A percentile compares a stretch with the other conserved stretches of the same genome.
Conservation (phyloP, 2,888 invertebrate species). For the Deilephila porcellus region DNA sequence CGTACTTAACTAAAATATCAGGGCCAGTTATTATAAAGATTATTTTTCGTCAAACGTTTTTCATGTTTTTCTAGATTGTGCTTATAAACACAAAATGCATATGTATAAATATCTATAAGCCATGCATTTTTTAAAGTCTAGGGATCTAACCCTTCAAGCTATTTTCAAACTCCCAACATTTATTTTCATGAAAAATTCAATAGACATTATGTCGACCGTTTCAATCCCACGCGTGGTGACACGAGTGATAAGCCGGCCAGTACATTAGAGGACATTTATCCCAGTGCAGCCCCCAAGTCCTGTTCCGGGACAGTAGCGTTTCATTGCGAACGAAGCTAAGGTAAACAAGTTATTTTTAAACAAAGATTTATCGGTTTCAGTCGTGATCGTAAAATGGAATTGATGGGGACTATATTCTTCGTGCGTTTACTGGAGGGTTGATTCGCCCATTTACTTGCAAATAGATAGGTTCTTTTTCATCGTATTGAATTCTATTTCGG, state of each 20-base stretch:
- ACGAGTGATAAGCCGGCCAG: slow-evolving; percentile 4
- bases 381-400: slow-evolving; percentile 6
- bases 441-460: slow-evolving; percentile 3
- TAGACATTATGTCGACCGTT: not conserved
- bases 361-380: slow-evolving; percentile 18
- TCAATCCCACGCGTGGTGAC: not conserved
- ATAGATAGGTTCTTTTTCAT: not conserved
- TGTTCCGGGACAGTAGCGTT: not conserved
- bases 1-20: no score
- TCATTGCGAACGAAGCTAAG: slow-evolving; percentile 13
- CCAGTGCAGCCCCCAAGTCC: not conserved
- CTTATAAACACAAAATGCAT: no score
- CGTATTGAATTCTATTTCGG: not conserved
- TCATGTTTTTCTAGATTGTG: no score
- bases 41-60: no score
- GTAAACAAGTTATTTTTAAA: slow-evolving; percentile 15
- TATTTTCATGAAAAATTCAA: not conserved
- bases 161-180: not conserved
- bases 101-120: no score
- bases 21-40: no score
- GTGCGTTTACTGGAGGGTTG: not conserved
- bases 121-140: no score
- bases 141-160: no score
- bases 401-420: not conserved
- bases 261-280: slow-evolving; percentile 4